Base-by-base conservation (phyloP, 2,797 vertebrate genomes). In the Prionace glauca region DNA sequence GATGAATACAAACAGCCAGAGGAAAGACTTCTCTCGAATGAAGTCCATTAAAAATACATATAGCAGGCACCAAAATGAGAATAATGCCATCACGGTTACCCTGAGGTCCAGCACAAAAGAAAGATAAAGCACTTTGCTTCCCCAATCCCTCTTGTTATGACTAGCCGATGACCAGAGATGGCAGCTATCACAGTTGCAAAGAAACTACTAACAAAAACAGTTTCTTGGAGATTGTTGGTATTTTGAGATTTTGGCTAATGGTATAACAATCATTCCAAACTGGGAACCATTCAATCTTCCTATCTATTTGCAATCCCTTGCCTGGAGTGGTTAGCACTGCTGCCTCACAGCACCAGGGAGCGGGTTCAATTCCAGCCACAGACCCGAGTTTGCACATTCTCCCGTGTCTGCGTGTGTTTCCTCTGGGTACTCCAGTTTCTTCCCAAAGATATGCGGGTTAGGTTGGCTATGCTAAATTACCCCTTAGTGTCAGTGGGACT, bases 131-230 rank as follows among this genome's bases (percentile, higher is more conserved):
- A 95, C 60, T 95, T 95, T 74, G 45, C 26, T 95, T 94, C 50
- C 93, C 93, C 71, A 32, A 29, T 41, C 69, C 0, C 71, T 95
- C 77, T 95, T 95, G 45, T 95, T 77, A 95, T 60, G 93, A 29
- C 93, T 56, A 95, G 26, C 93, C 29, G 32, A 41, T 41, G 32
- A 74, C 41, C 41, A 94, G 93, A 74, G 93, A 74, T 12, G 12
- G 32, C 29, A 91, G 60, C 62, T 65, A 91, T 91, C 88, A 91
- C 88, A 92, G 90, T 92, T 92, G 20, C n/a, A n/a, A 29, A 72
- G 71, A 95, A 95, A 77, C 26, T 60, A 95, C 14, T 20, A 95
- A 95, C 71, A 95, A 77, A 56, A 84, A 95, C 56, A 95, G 50
- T 29, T 60, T 77, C 22, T 50, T 90, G 12, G 71, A 74, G 93